Conservation (phyloP, 2,888 invertebrate species). For the Ormyrus pomaceus region DNA sequence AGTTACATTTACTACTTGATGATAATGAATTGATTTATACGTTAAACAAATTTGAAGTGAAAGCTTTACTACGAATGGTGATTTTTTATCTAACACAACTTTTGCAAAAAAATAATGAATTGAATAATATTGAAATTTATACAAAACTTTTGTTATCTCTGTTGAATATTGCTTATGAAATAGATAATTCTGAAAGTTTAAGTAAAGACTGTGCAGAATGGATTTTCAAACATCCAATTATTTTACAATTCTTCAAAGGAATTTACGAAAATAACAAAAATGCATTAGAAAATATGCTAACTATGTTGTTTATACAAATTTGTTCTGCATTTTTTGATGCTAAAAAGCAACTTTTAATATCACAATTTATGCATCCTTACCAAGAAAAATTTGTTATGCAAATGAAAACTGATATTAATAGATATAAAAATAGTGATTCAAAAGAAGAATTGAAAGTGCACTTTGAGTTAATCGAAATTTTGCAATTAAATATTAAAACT, state of each 20-base stretch:
- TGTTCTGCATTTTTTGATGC: constrained; percentile 61
- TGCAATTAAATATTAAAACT: constrained; percentile 72
- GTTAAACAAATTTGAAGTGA: constrained; percentile 61
- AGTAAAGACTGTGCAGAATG: constrained; percentile 65
- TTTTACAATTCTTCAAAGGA: constrained; percentile 73
- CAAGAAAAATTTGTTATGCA: constrained; percentile 78
- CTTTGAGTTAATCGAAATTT: constrained; percentile 75
- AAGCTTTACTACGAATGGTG: constrained; percentile 62
- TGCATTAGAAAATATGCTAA: constrained; percentile 65
- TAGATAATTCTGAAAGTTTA: constrained; percentile 56
- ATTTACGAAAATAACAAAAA: constrained; percentile 63
- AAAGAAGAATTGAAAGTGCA: constrained; percentile 68
- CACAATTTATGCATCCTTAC: constrained; percentile 75
- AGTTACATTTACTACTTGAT: constrained; percentile 59
- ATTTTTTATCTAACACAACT: constrained; percentile 70
- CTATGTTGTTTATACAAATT: constrained; percentile 67
- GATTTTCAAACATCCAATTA: constrained; percentile 74
- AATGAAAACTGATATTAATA: constrained; percentile 76
- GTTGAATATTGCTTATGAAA: constrained; percentile 62
- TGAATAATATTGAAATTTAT: constrained; percentile 58
- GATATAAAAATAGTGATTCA: constrained; percentile 70
- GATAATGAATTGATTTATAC: constrained; percentile 34
- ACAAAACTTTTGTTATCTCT: constrained; percentile 62
- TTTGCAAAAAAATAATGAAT: constrained; percentile 56
- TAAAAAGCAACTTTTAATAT: constrained; percentile 50